phyloP scores from a whole-genome alignment of 2,888 invertebrate species.

The Chydorus sphaericus region DNA sequence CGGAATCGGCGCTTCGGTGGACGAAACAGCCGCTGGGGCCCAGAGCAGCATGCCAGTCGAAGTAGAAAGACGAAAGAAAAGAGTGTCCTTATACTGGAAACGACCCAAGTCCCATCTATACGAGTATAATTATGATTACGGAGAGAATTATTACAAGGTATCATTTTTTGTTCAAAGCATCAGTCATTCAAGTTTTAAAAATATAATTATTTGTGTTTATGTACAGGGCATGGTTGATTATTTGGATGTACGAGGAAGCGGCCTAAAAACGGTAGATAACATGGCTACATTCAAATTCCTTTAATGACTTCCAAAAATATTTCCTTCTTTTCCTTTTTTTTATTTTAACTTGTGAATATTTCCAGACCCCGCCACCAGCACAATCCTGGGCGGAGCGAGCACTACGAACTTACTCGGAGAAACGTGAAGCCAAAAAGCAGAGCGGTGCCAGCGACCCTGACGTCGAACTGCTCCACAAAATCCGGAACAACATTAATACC shows the following conservation, averaged over 20 bases:
- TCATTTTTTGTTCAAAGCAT: neutral
- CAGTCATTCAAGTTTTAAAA: neutral
- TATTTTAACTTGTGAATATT: constrained; percentile 36
- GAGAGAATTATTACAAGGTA: constrained; percentile 56
- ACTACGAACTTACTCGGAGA: constrained; percentile 45
- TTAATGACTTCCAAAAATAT: neutral
- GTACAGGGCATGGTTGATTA: constrained; percentile 48
- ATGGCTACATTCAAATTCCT: too few species aligned
- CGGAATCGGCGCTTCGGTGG: constrained; percentile 23
- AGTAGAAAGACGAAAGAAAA: constrained; percentile 7
- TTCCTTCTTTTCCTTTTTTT: neutral
- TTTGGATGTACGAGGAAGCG: constrained; percentile 57
- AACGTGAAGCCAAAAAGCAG: constrained; percentile 14
- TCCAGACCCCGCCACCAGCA: constrained; percentile 55
- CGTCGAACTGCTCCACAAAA: constrained; percentile 41
- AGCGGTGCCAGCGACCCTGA: constrained; percentile 26
- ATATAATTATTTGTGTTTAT: neutral
- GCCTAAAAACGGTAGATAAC: constrained; percentile 28
- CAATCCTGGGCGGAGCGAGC: constrained; percentile 77
- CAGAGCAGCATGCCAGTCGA: constrained; percentile 26
- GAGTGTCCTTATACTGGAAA: constrained; percentile 48
- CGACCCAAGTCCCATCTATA: constrained; percentile 70
- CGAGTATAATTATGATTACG: constrained; percentile 66
- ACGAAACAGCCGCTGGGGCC: constrained; percentile 29
- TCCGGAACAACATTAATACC: constrained; percentile 49